phyloP scores from a whole-genome alignment of 1,140 invertebrate genomes.

The Formica exsecta region DNA sequence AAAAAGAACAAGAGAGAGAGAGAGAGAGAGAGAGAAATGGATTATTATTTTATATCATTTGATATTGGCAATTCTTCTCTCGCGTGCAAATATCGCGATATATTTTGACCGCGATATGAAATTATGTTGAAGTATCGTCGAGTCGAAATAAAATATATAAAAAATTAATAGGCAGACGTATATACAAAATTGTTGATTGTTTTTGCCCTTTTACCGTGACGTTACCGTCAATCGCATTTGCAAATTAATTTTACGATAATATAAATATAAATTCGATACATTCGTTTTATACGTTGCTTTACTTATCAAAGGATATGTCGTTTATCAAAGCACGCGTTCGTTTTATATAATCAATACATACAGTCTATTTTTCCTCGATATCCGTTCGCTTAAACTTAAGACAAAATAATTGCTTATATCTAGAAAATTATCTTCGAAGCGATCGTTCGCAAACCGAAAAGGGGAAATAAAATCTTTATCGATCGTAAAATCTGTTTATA shows the following conservation, averaged over 20 bases:
- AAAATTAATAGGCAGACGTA: background rate
- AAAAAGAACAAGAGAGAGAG: background rate
- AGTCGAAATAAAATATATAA: background rate
- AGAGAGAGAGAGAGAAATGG: background rate
- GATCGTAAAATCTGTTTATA: conserved; percentile 27
- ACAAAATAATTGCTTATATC: conserved; percentile 21
- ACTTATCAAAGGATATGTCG: too few species aligned
- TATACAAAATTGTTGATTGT: background rate
- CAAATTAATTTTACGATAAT: background rate
- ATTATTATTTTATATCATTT: conserved; percentile 48
- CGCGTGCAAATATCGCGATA: conserved; percentile 18
- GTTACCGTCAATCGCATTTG: background rate
- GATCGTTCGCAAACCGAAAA: background rate
- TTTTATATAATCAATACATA: too few species aligned
- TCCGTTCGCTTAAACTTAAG: background rate
- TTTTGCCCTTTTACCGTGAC: background rate
- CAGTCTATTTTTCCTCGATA: background rate
- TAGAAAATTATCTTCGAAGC: background rate
- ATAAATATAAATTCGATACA: background rate
- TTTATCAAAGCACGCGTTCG: too few species aligned
- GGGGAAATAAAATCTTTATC: conserved; percentile 10
- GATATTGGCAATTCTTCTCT: background rate
- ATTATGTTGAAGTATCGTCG: background rate
- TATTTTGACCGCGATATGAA: conserved; percentile 22
- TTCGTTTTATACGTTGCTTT: too few species aligned